Base-by-base conservation (phyloP, 2,888 invertebrate genomes). In the Xestoiulus laeticollis region DNA sequence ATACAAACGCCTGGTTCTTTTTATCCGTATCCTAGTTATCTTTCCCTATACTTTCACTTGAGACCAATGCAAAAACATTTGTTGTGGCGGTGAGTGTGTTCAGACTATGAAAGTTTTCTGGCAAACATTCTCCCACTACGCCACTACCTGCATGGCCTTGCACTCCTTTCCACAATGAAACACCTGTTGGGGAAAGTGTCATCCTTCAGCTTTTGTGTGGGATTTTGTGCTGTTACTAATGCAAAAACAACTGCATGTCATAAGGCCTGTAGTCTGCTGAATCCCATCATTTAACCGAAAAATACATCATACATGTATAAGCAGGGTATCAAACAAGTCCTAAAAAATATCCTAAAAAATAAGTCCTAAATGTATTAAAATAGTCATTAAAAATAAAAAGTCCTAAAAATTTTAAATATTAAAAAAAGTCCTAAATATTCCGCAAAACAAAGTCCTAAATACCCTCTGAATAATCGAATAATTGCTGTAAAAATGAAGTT, bases 81-180 rank as follows among this genome's bases (percentile, higher is more conserved):
- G 78, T 78, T 78, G 14, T 78, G 78, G 78, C 30, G 78, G 78
- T n/a, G 68, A 68, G 26, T 78, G 78, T 78, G 78, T 30, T 78
- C 78, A 30, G 78, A 78, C 78, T 30, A 78, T 78, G 5, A 78
- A 78, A 30, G 78, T 78, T 78, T 78, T 12, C 78, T 78, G 78
- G 78, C 78, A 78, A 78, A 78, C 78, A 78, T 78, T 78, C 78
- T 78, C 78, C 16, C 30, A 30, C 78, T 78, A 78, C 30, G 78
- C 78, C 78, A 78, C 30, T 78, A 78, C 78, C 78, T 78, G 78
- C 30, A 78, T 78, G 78, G 78, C 78, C 78, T 78, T 78, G 78
- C 78, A 78, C 78, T 78, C 78, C 78, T 78, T 78, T 78, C 78
- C 3, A 78, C 78, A 78, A 78, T 78, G 78, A 78, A 26, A 78